phyloP scores from a whole-genome alignment of 2,113 vertebrate genomes.

The Eublepharis macularius region DNA sequence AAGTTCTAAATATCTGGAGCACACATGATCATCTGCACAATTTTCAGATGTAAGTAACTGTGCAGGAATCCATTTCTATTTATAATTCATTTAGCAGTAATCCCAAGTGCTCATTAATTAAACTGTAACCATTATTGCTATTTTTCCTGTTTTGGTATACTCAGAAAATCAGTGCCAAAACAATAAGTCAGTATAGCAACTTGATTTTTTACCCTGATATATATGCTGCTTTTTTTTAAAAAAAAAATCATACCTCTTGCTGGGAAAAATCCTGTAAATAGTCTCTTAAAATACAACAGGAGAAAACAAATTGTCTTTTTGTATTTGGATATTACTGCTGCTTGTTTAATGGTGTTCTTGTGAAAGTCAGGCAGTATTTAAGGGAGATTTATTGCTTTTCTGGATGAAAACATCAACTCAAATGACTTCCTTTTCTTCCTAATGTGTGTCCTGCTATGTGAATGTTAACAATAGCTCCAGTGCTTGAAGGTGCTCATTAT shows the following conservation, averaged over 20 bases:
- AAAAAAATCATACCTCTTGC: not conserved
- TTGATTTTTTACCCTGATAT: too few species aligned
- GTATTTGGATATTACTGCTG: slow-evolving; percentile 2
- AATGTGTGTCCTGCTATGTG: not conserved
- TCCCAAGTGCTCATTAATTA: not conserved
- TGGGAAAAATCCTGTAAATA: not conserved
- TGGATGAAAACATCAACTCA: not conserved
- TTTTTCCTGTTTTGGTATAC: not conserved
- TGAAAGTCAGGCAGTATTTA: not conserved
- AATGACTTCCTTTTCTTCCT: not conserved
- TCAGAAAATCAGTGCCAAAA: not conserved
- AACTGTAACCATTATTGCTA: not conserved
- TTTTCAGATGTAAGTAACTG: not conserved
- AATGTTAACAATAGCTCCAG: not conserved
- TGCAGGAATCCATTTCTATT: not conserved
- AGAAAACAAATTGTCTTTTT: not conserved
- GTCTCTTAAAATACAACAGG: not conserved
- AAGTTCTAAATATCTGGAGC: not conserved
- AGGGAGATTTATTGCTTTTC: not conserved
- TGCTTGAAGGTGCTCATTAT: not conserved
- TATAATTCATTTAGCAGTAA: not conserved
- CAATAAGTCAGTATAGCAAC: not conserved
- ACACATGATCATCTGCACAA: not conserved
- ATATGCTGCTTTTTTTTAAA: not conserved
- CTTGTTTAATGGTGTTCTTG: slow-evolving; percentile 6